Evolutionary conservation across 2,888 invertebrate genomes (phyloP), one percentile per base, ranked within the genome.

Genomic region (Tinea semifulvella): DNA sequence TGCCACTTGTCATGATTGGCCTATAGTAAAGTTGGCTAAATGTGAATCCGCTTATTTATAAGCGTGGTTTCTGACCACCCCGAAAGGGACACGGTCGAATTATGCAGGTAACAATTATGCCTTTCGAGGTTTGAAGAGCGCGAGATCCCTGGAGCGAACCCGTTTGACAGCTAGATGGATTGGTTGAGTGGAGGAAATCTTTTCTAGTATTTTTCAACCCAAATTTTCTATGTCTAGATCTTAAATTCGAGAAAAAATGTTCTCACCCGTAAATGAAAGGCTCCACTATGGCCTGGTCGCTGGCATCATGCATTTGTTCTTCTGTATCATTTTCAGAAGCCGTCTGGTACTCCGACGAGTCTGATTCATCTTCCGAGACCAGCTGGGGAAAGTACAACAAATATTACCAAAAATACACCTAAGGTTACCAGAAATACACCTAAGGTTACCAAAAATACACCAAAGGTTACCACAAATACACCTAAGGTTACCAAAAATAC

Each of bases 211-310:
- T 7, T 22, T 22, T 22, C 8, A 22, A 8, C 6, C 5, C 25
- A 7, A 22, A 22, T 5, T 5, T 22, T 22, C 25, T 8, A 22
- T 22, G 8, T 22, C 5, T 22, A 7, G 25, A 7, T 22, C 8
- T 22, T 22, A 22, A 8, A 7, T 22, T 22, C 25, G 8, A 7
- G 25, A 5, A 7, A 22, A n/a, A n/a, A n/a, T n/a, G n/a, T n/a
- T n/a, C 64, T 66, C 63, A 91, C 91, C 91, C 91, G 56, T 89
- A 85, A 58, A 90, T 83, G 64, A 86, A 88, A 48, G 84, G 77
- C 46, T 79, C 76, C 1, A 69, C 67, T 2, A 76, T 58, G 38
- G 85, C 85, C 6, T 75, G 56, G 43, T 83, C 82, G 45, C 72
- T 74, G 16, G 82, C 81, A 44, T 82, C 74, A 13, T 63, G 61